phyloP scores from a whole-genome alignment of 1,140 invertebrate species.

The Dysdera silvatica region DNA sequence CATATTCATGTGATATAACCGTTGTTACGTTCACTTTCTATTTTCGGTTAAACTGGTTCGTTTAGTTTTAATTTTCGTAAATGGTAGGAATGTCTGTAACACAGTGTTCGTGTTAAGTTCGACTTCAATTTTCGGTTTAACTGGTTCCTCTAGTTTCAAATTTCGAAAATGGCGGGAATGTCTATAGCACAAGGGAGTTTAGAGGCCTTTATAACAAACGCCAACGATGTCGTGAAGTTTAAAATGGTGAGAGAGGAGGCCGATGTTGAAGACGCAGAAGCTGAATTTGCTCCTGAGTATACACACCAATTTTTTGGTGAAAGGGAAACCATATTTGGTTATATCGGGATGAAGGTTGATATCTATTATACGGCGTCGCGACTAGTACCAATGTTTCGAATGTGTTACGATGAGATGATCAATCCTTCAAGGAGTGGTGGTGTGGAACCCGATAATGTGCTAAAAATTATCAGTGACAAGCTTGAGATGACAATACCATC shows the following conservation, averaged over 20 bases:
- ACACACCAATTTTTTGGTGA: slow-evolving; percentile 91
- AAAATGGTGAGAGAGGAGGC: slow-evolving; percentile 52
- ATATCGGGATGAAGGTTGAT: slow-evolving; percentile 68
- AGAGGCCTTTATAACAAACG: too few relatives aligned
- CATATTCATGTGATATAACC: too few relatives aligned
- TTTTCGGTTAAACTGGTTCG: too few relatives aligned
- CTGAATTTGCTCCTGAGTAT: slow-evolving; percentile 76
- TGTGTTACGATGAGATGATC: slow-evolving; percentile 57
- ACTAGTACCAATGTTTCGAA: slow-evolving; percentile 61
- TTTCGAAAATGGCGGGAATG: too few relatives aligned
- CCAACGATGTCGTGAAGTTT: slow-evolving; percentile 32
- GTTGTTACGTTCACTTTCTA: too few relatives aligned
- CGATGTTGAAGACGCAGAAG: slow-evolving; percentile 61
- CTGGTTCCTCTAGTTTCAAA: too few relatives aligned
- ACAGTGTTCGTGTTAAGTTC: too few relatives aligned
- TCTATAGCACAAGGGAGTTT: too few relatives aligned
- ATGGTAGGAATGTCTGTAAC: too few relatives aligned
- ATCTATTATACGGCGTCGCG: slow-evolving; percentile 74
- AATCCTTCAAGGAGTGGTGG: slow-evolving; percentile 47
- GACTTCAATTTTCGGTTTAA: too few relatives aligned
- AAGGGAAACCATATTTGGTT: slow-evolving; percentile 87
- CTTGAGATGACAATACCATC: slow-evolving; percentile 52
- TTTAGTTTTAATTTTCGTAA: too few relatives aligned
- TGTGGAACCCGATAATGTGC: slow-evolving; percentile 64
- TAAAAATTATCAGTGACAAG: slow-evolving; percentile 55